A percentile compares a stretch with the other conserved stretches of the same genome.
Conservation (phyloP, 2,113 vertebrate genomes). For the Cyanocitta stelleri region DNA sequence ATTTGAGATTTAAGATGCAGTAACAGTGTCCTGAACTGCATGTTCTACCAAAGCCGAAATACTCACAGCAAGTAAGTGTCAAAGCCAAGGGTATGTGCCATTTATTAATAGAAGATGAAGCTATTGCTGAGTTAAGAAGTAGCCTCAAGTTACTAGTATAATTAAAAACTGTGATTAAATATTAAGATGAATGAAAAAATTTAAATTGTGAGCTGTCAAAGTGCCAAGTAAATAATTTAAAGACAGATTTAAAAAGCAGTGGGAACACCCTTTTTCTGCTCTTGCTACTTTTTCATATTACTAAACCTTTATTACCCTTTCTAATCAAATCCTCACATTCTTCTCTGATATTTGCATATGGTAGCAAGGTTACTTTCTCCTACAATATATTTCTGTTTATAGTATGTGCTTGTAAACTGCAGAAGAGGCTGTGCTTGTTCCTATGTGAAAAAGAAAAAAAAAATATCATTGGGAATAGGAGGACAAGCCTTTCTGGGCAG, state of each 20-base stretch:
- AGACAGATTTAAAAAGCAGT: neutral
- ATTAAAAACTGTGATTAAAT: conserved; percentile 52
- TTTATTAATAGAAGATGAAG: conserved; percentile 50
- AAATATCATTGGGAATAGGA: neutral
- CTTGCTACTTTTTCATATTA: neutral
- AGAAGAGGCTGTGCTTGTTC: neutral
- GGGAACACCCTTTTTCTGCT: neutral
- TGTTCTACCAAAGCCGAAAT: conserved; percentile 15
- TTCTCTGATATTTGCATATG: neutral
- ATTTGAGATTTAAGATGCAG: conserved; percentile 3
- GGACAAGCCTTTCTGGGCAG: neutral
- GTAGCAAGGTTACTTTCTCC: neutral
- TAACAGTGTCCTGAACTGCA: neutral
- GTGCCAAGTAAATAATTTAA: conserved; percentile 20
- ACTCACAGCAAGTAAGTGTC: conserved; percentile 13
- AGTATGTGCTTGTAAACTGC: neutral
- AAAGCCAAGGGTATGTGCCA: neutral
- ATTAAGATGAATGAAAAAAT: conserved; percentile 22
- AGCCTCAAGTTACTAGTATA: conserved; percentile 29
- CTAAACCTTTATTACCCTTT: neutral
- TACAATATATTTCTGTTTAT: neutral
- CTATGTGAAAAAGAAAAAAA: neutral
- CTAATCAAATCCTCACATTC: neutral
- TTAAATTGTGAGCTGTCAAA: conserved; percentile 8
- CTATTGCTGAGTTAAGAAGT: conserved; percentile 24